Conservation (phyloP, 2,888 invertebrate genomes). For the Yponomeuta malinellus region DNA sequence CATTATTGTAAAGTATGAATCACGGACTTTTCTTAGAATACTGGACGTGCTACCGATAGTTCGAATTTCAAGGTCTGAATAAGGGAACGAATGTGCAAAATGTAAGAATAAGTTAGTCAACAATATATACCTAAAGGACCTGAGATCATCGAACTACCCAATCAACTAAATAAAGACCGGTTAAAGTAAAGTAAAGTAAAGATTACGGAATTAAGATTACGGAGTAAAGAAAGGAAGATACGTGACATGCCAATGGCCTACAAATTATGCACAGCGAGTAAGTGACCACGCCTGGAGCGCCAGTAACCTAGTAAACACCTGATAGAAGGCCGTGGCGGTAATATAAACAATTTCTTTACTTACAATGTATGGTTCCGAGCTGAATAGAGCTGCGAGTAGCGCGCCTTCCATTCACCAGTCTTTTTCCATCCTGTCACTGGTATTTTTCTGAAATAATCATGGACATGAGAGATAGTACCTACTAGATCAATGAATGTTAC, state of each 20-base stretch:
- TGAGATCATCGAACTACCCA: too few species aligned
- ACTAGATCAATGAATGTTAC: too few species aligned
- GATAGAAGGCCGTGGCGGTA: too few species aligned
- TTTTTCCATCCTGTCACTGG: slow-evolving; percentile 40
- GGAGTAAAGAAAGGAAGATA: too few species aligned
- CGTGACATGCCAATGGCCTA: neutral
- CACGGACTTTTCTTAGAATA: neutral
- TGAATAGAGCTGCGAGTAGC: slow-evolving; percentile 58
- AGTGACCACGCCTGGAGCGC: neutral
- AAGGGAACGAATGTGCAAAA: too few species aligned
- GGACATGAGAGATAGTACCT: too few species aligned
- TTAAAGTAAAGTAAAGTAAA: too few species aligned
- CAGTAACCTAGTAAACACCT: neutral
- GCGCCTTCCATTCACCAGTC: slow-evolving; percentile 52
- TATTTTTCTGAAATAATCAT: slow-evolving; percentile 36
- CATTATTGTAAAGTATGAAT: neutral
- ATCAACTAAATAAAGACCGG: too few species aligned
- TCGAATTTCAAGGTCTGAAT: neutral
- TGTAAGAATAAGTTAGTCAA: too few species aligned
- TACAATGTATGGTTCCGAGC: slow-evolving; percentile 22
- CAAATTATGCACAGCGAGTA: neutral
- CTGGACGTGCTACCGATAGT: neutral
- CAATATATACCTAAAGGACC: too few species aligned
- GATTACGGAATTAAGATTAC: too few species aligned
- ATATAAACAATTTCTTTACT: too few species aligned